These are phyloP conservation scores for Monodelphis domestica DNA, from an alignment of 2,797 vertebrate species.

Conservation along the genomic window DNA sequence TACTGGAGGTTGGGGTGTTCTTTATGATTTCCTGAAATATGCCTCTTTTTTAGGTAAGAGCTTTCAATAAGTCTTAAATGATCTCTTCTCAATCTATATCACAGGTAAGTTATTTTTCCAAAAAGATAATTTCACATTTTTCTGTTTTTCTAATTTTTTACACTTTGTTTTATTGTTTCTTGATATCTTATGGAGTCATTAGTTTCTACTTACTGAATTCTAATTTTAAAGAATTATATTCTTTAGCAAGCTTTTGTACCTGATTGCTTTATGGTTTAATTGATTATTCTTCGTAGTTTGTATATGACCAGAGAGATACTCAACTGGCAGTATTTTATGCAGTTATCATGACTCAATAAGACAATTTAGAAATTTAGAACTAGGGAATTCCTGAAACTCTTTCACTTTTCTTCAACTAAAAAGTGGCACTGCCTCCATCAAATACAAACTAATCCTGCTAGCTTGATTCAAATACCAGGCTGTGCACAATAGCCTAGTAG, in stretches of 20 bases:
- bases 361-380: constrained; percentile 24
- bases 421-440: not conserved
- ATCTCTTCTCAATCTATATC: no score
- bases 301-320: constrained; percentile 36
- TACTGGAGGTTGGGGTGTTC: not conserved
- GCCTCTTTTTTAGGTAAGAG: not conserved
- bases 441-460: not conserved
- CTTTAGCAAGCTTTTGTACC: no score
- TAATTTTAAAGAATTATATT: no score
- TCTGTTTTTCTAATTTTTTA: no score
- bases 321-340: not conserved
- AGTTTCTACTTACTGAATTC: no score
- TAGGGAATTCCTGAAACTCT: not conserved
- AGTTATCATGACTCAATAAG: not conserved
- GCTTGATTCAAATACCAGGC: not conserved
- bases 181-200: no score
- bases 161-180: no score
- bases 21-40: not conserved
- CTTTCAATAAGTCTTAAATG: no score
- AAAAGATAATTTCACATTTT: no score
- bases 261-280: constrained; percentile 23
- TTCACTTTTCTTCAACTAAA: not conserved
- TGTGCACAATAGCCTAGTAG: no score
- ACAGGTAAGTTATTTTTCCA: no score
- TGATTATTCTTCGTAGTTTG: constrained; percentile 12